Base-by-base conservation (phyloP, 23 tunicate species). In the Ascidia mentula region DNA sequence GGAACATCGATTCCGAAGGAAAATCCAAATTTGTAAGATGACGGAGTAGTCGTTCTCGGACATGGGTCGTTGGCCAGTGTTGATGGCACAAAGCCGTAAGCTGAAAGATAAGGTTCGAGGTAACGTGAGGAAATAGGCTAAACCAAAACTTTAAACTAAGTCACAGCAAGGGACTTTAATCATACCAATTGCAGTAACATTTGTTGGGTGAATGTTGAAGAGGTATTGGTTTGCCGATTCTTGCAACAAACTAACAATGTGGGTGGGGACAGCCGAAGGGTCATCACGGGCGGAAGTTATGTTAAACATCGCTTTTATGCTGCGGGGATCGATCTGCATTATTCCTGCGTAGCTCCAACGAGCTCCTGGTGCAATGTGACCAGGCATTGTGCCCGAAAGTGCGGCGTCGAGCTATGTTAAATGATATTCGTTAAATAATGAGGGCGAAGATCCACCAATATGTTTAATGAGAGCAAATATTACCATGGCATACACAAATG, bases 21-120 rank as follows among this genome's bases (percentile, higher is more conserved):
- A 40, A 85, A 72, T 32, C 24, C 18, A 65, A 3, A 40, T 32
- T 22, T 45, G 76, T 40, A 60, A 20, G 28, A 32, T 34, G n/a
- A 28, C 74, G 32, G 78, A 46, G 35, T 13, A 4, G 12, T 42
- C 40, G 31, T 33, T 73, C 28, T 77, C 70, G 28, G 53, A 34
- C 72, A 86, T 82, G 46, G 33, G 77, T 71, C 92, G 79, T 45
- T 72, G 0, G 36, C 76, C 17, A 80, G 74, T 18, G 82, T 72
- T 32, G 87, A 69, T 6, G 88, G 45, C 6, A 71, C 32, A 39
- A 89, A 89, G 73, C 94, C 94, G 59, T 83, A 71, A 60, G 87
- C 94, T 89, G 59, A 38, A 80, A 69, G 30, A 37, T 12, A 74
- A 22, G 40, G 22, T n/a, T n/a, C n/a, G n/a, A n/a, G n/a, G n/a